phyloP scores from a whole-genome alignment of 2,888 invertebrate genomes.

The Microplitis manilae region DNA sequence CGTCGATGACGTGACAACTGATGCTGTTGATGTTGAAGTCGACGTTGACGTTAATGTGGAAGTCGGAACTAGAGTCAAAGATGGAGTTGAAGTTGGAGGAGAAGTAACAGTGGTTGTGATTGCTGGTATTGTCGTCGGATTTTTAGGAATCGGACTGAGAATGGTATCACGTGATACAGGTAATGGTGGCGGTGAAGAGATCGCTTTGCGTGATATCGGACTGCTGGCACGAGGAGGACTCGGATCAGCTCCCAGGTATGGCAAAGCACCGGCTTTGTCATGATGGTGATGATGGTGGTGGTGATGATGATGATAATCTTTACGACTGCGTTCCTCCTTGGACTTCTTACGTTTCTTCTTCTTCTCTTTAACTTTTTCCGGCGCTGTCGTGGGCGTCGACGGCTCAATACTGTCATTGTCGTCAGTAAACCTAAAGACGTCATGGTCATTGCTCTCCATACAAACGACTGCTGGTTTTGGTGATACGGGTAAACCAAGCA shows the following conservation, averaged over 20 bases:
- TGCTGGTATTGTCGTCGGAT: slow-evolving; percentile 72
- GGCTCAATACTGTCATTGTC: slow-evolving; percentile 75
- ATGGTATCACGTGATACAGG: slow-evolving; percentile 61
- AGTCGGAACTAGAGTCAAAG: no score
- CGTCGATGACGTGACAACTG: slow-evolving; percentile 51
- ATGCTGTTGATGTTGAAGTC: neutral
- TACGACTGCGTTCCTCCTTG: slow-evolving; percentile 83
- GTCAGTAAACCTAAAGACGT: slow-evolving; percentile 77
- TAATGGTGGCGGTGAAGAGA: slow-evolving; percentile 61
- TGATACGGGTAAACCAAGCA: slow-evolving; percentile 79
- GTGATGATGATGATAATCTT: slow-evolving; percentile 80
- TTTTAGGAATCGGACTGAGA: slow-evolving; percentile 75
- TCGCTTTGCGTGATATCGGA: slow-evolving; percentile 61
- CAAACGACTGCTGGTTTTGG: slow-evolving; percentile 73
- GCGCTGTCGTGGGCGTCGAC: slow-evolving; percentile 66
- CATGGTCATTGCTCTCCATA: slow-evolving; percentile 74
- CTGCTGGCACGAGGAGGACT: slow-evolving; percentile 74
- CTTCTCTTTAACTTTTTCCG: slow-evolving; percentile 79
- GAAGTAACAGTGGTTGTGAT: slow-evolving; percentile 47
- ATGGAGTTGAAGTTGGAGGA: slow-evolving; percentile 29
- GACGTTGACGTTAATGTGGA: no score
- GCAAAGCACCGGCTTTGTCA: slow-evolving; percentile 61
- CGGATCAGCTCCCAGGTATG: slow-evolving; percentile 74
- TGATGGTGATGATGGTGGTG: slow-evolving; percentile 72
- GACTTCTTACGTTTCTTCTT: slow-evolving; percentile 90